These are phyloP conservation scores for Metalampra italica DNA, from an alignment of 2,888 invertebrate genomes.

Conservation along the genomic window DNA sequence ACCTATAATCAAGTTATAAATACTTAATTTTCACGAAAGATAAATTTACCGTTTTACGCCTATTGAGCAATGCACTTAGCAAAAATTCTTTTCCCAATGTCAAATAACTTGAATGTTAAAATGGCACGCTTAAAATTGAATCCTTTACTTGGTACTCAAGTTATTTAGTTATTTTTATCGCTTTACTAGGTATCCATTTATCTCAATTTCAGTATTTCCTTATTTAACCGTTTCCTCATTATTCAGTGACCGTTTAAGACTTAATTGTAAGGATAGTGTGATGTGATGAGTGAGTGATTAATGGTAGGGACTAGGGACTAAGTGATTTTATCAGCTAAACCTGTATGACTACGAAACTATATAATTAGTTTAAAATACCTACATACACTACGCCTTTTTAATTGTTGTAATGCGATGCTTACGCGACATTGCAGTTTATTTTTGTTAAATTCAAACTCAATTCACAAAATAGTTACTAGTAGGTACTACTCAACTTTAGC, in stretches of 20 bases:
- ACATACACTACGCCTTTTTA: too few relatives aligned
- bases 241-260: neutral
- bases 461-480: too few relatives aligned
- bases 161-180: neutral
- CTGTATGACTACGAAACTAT: too few relatives aligned
- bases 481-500: too few relatives aligned
- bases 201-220: neutral
- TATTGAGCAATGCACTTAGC: constrained; percentile 3
- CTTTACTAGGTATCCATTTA: too few relatives aligned
- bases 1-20: constrained; percentile 11
- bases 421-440: neutral
- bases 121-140: neutral
- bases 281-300: too few relatives aligned
- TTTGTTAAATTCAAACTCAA: constrained; percentile 8
- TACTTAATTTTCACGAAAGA: constrained; percentile 12
- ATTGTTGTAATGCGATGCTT: too few relatives aligned
- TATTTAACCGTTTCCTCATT: constrained; percentile 6
- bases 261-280: too few relatives aligned
- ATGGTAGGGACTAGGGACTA: too few relatives aligned
- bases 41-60: constrained; percentile 11
- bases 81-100: constrained; percentile 3
- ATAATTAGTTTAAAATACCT: too few relatives aligned
- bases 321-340: too few relatives aligned
- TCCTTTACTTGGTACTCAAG: neutral
- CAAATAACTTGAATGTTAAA: neutral